A percentile compares a stretch with the other conserved stretches of the same genome.
Conservation (phyloP, 2,113 vertebrate species). For the Echinops telfairi region DNA sequence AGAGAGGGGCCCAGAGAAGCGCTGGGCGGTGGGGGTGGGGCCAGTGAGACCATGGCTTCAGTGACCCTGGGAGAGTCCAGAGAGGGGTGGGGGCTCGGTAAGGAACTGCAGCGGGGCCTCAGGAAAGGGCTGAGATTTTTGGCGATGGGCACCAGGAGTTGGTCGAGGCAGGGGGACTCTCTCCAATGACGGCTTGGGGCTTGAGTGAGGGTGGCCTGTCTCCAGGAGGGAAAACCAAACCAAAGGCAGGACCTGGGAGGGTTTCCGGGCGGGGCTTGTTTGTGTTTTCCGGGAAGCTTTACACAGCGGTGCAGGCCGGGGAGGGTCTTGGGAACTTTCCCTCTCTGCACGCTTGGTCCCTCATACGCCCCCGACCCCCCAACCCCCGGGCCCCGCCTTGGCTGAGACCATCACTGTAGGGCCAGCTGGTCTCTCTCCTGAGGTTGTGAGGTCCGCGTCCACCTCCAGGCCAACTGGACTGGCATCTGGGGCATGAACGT, state of each 20-base stretch:
- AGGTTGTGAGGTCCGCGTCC: rapidly evolving
- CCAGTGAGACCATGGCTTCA: not conserved
- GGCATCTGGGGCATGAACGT: not conserved
- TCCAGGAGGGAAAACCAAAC: not conserved
- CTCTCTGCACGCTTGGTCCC: not conserved
- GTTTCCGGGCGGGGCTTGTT: not conserved
- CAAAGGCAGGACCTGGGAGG: not conserved
- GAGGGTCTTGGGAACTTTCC: not conserved
- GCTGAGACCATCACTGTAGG: too few species aligned
- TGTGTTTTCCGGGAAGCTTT: not conserved
- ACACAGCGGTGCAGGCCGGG: not conserved
- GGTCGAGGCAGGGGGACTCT: not conserved
- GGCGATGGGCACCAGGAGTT: not conserved
- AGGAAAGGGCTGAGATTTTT: not conserved
- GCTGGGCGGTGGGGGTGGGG: too few species aligned
- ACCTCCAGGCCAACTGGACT: not conserved
- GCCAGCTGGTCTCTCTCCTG: rapidly evolving
- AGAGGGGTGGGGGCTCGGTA: not conserved
- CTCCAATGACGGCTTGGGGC: not conserved
- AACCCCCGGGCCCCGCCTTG: too few species aligned
- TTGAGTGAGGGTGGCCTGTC: not conserved
- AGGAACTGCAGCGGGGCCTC: not conserved
- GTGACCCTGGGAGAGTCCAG: rapidly evolving
- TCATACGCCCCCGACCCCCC: not conserved
- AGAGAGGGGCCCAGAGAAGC: not conserved